A percentile compares a stretch with the other conserved stretches of the same genome.
Conservation (phyloP, 2,797 vertebrate species). For the Morus bassanus region DNA sequence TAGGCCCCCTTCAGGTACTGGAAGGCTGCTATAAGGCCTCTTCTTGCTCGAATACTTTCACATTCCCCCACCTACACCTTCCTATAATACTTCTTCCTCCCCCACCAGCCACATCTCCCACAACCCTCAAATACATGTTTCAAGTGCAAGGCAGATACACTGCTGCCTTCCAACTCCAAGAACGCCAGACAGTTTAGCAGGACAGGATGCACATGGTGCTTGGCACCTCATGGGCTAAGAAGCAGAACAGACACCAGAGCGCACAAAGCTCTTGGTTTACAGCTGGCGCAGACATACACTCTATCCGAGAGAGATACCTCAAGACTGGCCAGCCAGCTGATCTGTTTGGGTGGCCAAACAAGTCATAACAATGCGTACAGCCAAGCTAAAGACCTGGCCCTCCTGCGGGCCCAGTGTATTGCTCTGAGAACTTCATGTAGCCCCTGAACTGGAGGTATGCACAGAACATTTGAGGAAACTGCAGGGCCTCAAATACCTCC, state of each 20-base stretch:
- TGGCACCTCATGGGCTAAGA: not conserved
- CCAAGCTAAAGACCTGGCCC: not conserved
- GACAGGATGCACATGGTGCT: not conserved
- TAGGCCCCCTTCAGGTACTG: too few species aligned
- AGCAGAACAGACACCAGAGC: not conserved
- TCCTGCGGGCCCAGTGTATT: accelerated
- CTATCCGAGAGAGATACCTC: not conserved
- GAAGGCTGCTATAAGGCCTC: too few species aligned
- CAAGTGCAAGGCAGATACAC: not conserved
- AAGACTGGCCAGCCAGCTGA: not conserved
- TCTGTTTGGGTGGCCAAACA: not conserved
- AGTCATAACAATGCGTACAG: accelerated
- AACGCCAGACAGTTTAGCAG: not conserved
- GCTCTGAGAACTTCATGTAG: not conserved
- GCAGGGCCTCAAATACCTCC: not conserved
- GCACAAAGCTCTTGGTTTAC: not conserved
- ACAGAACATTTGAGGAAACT: not conserved
- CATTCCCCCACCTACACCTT: not conserved
- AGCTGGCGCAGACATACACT: accelerated
- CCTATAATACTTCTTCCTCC: not conserved
- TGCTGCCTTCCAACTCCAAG: not conserved
- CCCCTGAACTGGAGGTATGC: not conserved
- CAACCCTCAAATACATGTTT: not conserved
- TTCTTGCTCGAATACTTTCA: not conserved
- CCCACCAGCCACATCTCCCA: not conserved